These are phyloP conservation scores for Xestia ashworthii DNA, from an alignment of 2,888 invertebrate genomes.

Conservation along the genomic window DNA sequence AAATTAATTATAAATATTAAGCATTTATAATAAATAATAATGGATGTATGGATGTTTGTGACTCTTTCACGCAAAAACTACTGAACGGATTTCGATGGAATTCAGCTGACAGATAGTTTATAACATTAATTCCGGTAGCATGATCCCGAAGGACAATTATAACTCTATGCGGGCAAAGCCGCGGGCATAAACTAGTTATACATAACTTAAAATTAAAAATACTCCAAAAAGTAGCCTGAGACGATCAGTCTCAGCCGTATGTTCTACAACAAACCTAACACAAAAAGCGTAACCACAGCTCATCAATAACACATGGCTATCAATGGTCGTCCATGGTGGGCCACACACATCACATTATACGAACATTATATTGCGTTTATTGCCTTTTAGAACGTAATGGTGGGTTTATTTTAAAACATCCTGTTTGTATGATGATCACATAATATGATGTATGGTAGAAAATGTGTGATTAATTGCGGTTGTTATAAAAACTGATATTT, in stretches of 20 bases:
- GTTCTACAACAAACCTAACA: conserved; percentile 13
- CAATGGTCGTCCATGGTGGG: conserved; percentile 26
- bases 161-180: no score
- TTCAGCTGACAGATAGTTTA: no score
- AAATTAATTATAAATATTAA: no score
- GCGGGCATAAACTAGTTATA: no score
- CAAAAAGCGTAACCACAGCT: conserved; percentile 36
- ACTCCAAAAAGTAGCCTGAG: neutral
- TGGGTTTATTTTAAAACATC: conserved; percentile 34
- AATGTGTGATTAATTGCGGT: conserved; percentile 20
- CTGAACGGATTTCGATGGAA: no score
- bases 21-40: no score
- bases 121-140: no score
- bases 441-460: conserved; percentile 13
- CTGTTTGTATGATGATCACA: conserved; percentile 20
- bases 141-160: no score
- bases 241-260: neutral
- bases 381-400: conserved; percentile 38
- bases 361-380: conserved; percentile 44
- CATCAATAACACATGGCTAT: conserved; percentile 50
- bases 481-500: neutral
- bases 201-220: no score
- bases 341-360: conserved; percentile 49
- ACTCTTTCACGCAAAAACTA: no score
- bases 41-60: no score